phyloP scores from a whole-genome alignment of 2,797 vertebrate species.

The Zalophus californianus region DNA sequence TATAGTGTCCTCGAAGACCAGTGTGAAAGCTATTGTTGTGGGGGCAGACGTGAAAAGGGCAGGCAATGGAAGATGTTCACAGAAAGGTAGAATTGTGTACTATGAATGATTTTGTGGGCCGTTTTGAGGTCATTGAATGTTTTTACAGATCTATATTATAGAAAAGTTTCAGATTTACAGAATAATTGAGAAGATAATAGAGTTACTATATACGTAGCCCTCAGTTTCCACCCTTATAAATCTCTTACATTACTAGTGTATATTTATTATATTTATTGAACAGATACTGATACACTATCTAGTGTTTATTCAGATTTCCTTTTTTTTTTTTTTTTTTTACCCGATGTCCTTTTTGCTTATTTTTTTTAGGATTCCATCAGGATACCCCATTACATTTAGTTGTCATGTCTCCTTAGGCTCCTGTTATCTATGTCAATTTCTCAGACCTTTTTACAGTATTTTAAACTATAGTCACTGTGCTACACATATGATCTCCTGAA shows the following conservation, averaged over 20 bases:
- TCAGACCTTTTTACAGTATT: not conserved
- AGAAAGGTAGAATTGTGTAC: not conserved
- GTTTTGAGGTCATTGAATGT: not conserved
- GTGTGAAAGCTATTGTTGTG: not conserved
- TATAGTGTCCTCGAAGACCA: fast-evolving
- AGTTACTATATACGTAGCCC: not conserved
- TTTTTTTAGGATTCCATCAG: not conserved
- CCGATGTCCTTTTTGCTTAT: not conserved
- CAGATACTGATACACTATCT: not conserved
- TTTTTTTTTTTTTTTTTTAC: not conserved
- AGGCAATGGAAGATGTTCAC: not conserved
- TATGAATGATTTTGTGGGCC: not conserved
- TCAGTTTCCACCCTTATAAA: not conserved
- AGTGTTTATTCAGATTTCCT: not conserved
- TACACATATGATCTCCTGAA: not conserved
- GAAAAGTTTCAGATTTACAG: not conserved
- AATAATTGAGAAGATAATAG: not conserved
- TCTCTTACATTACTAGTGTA: not conserved
- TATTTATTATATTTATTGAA: not conserved
- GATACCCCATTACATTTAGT: not conserved
- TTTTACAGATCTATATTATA: not conserved
- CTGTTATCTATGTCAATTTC: not conserved
- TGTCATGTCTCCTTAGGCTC: not conserved
- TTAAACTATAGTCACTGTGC: not conserved
- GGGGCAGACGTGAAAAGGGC: not conserved